Evolutionary conservation across 2,888 invertebrate genomes (phyloP).

Genomic region (Gymnocheta viridis): DNA sequence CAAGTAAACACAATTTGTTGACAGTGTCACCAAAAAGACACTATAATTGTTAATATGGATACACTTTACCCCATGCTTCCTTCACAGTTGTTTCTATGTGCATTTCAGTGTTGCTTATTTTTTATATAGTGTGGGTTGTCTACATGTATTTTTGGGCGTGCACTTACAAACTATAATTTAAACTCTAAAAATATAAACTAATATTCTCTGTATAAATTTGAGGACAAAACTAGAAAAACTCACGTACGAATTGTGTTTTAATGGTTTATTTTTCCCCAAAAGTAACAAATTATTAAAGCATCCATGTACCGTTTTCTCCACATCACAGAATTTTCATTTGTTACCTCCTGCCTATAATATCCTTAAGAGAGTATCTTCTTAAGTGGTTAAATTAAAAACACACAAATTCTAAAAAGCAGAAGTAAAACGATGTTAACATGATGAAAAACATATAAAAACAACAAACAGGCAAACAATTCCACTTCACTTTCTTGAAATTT

Average conservation of each 20-base stretch:
- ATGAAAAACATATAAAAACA: slow-evolving; percentile 27
- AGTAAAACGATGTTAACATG: slow-evolving; percentile 29
- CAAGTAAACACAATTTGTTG: too few species aligned
- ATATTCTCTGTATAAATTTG: not conserved
- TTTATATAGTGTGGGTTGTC: too few species aligned
- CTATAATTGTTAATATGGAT: too few species aligned
- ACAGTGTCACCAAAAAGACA: too few species aligned
- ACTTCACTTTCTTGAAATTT: slow-evolving; percentile 28
- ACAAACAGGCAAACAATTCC: slow-evolving; percentile 6
- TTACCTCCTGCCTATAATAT: not conserved
- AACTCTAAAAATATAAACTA: not conserved
- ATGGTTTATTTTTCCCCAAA: not conserved
- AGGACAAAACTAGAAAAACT: not conserved
- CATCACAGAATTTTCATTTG: too few species aligned
- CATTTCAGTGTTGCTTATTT: too few species aligned
- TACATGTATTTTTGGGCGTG: too few species aligned
- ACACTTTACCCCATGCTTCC: too few species aligned
- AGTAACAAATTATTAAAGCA: not conserved
- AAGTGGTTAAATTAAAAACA: slow-evolving; percentile 66
- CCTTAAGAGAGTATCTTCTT: slow-evolving; percentile 14
- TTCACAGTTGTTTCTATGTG: too few species aligned
- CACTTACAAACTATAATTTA: too few species aligned
- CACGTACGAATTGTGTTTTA: not conserved
- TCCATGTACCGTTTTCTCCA: too few species aligned
- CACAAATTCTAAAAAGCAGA: slow-evolving; percentile 50